These are phyloP conservation scores for Montipora foliosa DNA, from an alignment of 64 coral and sea anemone species.

Conservation along the genomic window DNA sequence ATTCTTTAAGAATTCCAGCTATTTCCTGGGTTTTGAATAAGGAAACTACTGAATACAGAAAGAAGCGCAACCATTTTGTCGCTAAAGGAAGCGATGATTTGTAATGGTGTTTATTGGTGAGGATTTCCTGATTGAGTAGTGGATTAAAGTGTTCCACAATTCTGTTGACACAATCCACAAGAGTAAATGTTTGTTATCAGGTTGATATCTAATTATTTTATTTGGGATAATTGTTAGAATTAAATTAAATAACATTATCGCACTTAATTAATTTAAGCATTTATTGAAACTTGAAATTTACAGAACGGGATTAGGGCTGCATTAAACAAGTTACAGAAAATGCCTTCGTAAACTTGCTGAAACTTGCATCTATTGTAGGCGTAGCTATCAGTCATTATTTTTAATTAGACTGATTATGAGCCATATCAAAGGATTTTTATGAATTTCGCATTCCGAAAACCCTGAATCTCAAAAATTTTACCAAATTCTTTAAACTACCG, in stretches of 20 bases:
- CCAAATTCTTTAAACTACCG: too few relatives aligned
- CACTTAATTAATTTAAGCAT: not conserved
- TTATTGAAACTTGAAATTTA: not conserved
- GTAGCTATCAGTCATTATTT: too few relatives aligned
- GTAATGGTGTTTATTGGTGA: not conserved
- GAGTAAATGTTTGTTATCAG: not conserved
- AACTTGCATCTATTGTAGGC: too few relatives aligned
- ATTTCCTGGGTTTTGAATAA: conserved; percentile 26
- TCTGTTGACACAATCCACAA: not conserved
- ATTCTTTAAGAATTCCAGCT: not conserved
- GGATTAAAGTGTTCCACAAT: not conserved
- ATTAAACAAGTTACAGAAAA: not conserved
- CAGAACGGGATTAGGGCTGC: not conserved
- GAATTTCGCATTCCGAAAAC: too few relatives aligned
- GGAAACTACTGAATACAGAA: conserved; percentile 19
- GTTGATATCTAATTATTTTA: not conserved
- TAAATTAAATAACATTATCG: not conserved
- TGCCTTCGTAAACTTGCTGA: not conserved
- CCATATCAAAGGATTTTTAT: too few relatives aligned
- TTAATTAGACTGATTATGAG: too few relatives aligned
- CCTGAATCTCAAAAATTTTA: too few relatives aligned
- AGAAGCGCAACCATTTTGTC: not conserved
- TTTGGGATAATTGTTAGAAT: not conserved
- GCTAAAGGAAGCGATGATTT: not conserved
- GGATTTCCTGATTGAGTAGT: not conserved